Evolutionary conservation across 2,888 invertebrate genomes (phyloP), one percentile per base, ranked within the genome.

Genomic region (Eucera pruinosa): DNA sequence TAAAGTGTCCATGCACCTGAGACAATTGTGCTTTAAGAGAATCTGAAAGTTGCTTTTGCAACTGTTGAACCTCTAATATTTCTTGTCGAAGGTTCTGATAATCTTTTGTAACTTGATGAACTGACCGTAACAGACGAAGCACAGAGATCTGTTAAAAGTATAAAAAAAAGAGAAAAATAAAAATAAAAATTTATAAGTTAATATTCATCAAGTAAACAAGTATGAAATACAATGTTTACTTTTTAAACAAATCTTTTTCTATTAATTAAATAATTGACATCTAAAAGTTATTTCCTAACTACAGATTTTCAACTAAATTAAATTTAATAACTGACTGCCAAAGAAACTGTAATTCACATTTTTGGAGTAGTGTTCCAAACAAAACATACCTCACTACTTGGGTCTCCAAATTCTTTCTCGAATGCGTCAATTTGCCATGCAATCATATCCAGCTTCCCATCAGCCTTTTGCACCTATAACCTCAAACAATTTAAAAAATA

Each of bases 1-100:
- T 95, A 91, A 96, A 97, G 89, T 95, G 96, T 68, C 95, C 95
- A 91, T 96, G 96, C 91, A 97, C 95, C 84, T 95, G 93, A 52
- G 94, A 93, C 88, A 97, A 94, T 91, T 97, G 96, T 74, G 94
- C 93, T 82, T 96, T 95, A 79, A 97, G 94, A n/a, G 96, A 94
- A 75, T 94, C 94, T 43, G 96, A 96, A 85, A 97, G 94, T 93
- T 97, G 96, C 83, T 95, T 94, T 92, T 97, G 96, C 86, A 97
- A 92, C 80, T 96, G 96, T 90, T 97, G 96, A 81, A 96, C 96
- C 89, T 97, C 97, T 86, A 95, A 94, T 87, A 97, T 94, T 92
- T 97, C 96, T 89, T 95, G 95, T 41, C 96, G 94, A 66, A 97
- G 93, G 88, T 96, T 95, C 91, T 96, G 95, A 92, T 97, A 97